phyloP scores from a whole-genome alignment of 2,888 invertebrate species.

The Phortica okadai region DNA sequence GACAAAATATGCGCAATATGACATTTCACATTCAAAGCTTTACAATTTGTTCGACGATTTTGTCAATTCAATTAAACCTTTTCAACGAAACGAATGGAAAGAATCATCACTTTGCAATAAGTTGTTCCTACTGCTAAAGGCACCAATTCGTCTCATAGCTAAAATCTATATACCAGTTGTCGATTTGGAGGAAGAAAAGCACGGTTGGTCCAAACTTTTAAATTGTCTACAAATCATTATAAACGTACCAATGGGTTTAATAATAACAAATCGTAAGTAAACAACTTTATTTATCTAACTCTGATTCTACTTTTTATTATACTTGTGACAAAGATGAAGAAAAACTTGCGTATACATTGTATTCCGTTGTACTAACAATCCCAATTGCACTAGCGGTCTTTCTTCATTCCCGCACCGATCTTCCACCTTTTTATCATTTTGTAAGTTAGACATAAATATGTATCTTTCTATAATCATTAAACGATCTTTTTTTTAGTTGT shows the following conservation, averaged over 20 bases:
- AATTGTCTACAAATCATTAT: conserved; percentile 19
- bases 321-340: background rate
- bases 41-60: background rate
- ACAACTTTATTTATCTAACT: background rate
- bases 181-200: background rate
- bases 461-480: background rate
- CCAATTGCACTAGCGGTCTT: background rate
- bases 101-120: background rate
- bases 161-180: conserved; percentile 7
- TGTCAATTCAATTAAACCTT: background rate
- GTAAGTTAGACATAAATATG: background rate
- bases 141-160: background rate
- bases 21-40: background rate
- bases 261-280: background rate
- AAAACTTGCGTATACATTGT: background rate
- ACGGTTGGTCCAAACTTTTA: conserved; percentile 18
- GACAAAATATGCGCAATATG: background rate
- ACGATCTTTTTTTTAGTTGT: background rate
- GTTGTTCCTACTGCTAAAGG: background rate
- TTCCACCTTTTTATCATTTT: background rate
- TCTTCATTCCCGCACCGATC: background rate
- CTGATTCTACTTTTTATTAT: background rate
- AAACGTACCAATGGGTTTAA: background rate
- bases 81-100: background rate
- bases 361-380: background rate